Conservation (phyloP, 1,140 invertebrate species). For the Hyposmocoma kahamanoa region DNA sequence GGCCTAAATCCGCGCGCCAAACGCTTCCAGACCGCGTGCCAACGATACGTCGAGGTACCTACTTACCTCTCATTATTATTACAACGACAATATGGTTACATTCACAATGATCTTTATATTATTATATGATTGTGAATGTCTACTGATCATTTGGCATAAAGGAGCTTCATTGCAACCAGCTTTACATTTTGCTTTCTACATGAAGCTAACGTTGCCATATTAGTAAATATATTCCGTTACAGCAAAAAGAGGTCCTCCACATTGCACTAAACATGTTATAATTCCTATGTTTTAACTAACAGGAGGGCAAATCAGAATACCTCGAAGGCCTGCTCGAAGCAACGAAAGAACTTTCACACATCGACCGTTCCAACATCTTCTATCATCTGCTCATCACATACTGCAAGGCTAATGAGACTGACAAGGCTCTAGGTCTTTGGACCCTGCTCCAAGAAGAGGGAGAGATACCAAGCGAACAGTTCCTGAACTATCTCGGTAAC, state of each 20-base stretch:
- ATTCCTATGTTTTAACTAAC: too few relatives aligned
- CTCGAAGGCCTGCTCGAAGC: slow-evolving; percentile 83
- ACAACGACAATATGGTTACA: too few relatives aligned
- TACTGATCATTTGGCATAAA: too few relatives aligned
- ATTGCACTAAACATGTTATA: too few relatives aligned
- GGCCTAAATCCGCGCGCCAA: slow-evolving; percentile 75
- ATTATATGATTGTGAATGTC: too few relatives aligned
- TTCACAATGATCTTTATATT: too few relatives aligned
- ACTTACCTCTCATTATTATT: too few relatives aligned
- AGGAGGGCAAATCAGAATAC: slow-evolving; percentile 78
- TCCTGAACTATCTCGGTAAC: slow-evolving; percentile 78
- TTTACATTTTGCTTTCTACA: too few relatives aligned
- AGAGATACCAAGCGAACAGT: slow-evolving; percentile 79
- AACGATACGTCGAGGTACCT: slow-evolving; percentile 59
- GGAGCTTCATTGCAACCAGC: too few relatives aligned
- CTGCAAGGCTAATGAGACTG: slow-evolving; percentile 78
- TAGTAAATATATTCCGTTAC: too few relatives aligned
- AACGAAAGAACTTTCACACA: slow-evolving; percentile 82
- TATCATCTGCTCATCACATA: slow-evolving; percentile 82
- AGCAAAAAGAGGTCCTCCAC: too few relatives aligned
- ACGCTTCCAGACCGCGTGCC: slow-evolving; percentile 49
- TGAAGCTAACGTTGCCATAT: too few relatives aligned
- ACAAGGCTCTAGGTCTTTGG: slow-evolving; percentile 85
- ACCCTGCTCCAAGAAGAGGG: slow-evolving; percentile 88
- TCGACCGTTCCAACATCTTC: slow-evolving; percentile 84